Percentiles rank a stretch among this genome's conserved stretches.
These are phyloP conservation scores for Mustela lutreola DNA, from an alignment of 2,113 vertebrate genomes.

Conservation along the genomic window DNA sequence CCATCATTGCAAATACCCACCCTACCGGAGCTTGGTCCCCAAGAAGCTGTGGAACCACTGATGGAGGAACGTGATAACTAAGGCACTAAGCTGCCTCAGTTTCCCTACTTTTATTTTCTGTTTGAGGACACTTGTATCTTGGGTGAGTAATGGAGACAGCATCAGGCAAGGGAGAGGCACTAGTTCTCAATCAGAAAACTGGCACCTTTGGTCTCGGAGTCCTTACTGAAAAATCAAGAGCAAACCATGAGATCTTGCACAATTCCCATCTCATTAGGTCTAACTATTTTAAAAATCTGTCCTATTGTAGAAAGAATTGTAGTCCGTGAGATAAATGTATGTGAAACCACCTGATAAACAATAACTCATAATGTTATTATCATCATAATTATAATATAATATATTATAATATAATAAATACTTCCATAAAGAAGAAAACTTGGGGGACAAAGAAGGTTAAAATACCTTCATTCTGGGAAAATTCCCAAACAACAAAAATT, in stretches of 20 bases:
- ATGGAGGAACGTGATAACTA: not conserved
- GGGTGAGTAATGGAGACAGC: not conserved
- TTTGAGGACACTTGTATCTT: not conserved
- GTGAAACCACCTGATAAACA: not conserved
- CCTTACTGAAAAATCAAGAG: not conserved
- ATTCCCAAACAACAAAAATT: not conserved
- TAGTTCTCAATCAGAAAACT: not conserved
- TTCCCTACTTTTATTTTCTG: not conserved
- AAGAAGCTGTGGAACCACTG: not conserved
- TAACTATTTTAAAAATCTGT: not conserved
- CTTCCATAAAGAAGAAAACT: not conserved
- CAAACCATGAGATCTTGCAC: not conserved
- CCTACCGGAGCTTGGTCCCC: accelerated
- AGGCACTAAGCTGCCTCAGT: not conserved
- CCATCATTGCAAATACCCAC: not conserved
- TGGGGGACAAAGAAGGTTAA: not conserved
- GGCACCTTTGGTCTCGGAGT: not conserved
- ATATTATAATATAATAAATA: not conserved
- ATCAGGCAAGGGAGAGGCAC: not conserved
- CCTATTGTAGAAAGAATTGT: not conserved
- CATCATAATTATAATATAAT: no score
- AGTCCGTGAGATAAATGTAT: not conserved
- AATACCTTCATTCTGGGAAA: not conserved
- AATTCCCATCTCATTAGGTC: not conserved
- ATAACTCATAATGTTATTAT: not conserved